Evolutionary conservation across 1,140 invertebrate species (phyloP).

Genomic region (Papilio polyxenes): DNA sequence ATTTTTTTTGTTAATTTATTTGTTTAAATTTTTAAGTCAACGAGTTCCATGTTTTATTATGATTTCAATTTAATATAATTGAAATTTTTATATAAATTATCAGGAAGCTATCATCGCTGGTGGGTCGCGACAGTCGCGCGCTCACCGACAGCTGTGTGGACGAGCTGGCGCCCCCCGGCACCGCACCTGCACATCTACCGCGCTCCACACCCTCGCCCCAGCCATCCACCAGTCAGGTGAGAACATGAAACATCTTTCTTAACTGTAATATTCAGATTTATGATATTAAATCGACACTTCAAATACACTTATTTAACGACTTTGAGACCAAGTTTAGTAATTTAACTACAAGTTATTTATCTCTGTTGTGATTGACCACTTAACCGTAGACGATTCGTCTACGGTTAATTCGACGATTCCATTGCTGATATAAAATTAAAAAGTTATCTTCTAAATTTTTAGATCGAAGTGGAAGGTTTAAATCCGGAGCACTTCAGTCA

Average conservation of each 20-base stretch:
- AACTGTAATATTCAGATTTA: too few relatives aligned
- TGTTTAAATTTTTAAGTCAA: too few relatives aligned
- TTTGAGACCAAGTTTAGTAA: too few relatives aligned
- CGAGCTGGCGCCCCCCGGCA: conserved; percentile 47
- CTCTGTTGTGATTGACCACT: too few relatives aligned
- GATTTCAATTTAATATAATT: background rate
- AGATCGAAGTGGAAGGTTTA: conserved; percentile 58
- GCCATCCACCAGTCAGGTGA: conserved; percentile 45
- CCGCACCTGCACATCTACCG: background rate
- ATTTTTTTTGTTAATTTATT: conserved; percentile 1
- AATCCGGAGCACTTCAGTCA: conserved; percentile 59
- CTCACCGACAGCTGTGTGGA: conserved; percentile 74
- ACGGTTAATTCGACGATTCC: too few relatives aligned
- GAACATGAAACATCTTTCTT: background rate
- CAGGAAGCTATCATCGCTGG: conserved; percentile 64
- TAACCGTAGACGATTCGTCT: too few relatives aligned
- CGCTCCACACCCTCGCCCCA: conserved; percentile 15
- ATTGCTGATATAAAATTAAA: background rate
- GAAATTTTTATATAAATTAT: background rate
- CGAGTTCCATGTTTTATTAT: background rate
- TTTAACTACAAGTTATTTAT: too few relatives aligned
- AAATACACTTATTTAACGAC: too few relatives aligned
- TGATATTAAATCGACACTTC: too few relatives aligned
- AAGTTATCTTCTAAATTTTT: background rate
- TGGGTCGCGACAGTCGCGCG: conserved; percentile 49